These are phyloP conservation scores for Cephalophus harveyi DNA, from an alignment of 2,113 vertebrate species.

Conservation along the genomic window DNA sequence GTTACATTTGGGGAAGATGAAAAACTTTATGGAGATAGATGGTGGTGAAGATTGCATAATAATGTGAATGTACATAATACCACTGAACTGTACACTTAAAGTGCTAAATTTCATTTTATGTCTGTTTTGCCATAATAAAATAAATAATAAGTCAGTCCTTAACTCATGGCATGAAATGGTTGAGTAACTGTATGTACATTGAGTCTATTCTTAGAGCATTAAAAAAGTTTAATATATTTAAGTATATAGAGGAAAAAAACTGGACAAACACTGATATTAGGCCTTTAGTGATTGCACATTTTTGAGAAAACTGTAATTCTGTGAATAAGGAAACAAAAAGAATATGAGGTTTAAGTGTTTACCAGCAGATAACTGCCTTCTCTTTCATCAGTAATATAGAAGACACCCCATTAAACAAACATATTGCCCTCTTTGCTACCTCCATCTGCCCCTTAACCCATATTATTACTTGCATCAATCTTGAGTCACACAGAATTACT, in stretches of 20 bases:
- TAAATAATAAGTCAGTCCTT: not conserved
- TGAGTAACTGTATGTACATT: not conserved
- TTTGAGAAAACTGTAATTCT: not conserved
- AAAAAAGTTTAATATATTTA: not conserved
- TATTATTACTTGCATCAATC: conserved; percentile 74
- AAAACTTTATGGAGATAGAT: not conserved
- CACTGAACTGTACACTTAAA: not conserved
- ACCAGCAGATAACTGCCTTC: not conserved
- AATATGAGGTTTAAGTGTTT: not conserved
- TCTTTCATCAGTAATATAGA: conserved; percentile 22
- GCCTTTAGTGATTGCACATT: not conserved
- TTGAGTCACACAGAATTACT: conserved; percentile 49
- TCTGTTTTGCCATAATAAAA: not conserved
- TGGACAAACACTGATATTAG: not conserved
- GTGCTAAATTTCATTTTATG: not conserved
- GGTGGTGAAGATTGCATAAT: not conserved
- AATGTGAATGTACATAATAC: not conserved
- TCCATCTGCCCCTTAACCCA: conserved; percentile 49
- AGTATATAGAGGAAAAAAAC: not conserved
- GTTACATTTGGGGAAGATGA: not conserved
- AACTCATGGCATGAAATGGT: not conserved
- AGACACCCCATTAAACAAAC: conserved; percentile 31
- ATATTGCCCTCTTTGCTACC: not conserved
- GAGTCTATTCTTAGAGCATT: not conserved
- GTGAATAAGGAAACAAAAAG: conserved; percentile 7